Evolutionary conservation across 2,888 invertebrate genomes (phyloP).

Genomic region (Agrochola circellaris): DNA sequence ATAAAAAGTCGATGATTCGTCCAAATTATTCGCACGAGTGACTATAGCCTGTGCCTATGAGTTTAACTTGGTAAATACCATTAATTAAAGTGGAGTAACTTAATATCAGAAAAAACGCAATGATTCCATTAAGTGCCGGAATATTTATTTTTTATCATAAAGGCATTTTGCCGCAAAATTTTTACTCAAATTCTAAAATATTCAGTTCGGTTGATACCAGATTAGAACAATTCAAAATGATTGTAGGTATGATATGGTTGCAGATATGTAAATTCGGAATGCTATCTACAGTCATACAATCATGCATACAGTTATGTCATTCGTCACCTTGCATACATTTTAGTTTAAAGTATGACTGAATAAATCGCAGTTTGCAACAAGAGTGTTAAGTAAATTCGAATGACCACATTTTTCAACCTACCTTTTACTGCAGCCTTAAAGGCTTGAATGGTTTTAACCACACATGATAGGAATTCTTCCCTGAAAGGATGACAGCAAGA

Average conservation of each 20-base stretch:
- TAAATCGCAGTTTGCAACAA: not conserved
- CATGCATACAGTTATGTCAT: not conserved
- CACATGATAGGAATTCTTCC: constrained; percentile 31
- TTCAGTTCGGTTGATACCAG: not conserved
- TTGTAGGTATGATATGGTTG: not conserved
- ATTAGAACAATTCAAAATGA: not conserved
- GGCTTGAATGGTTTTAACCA: constrained; percentile 30
- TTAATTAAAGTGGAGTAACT: constrained; percentile 12
- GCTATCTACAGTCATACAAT: not conserved
- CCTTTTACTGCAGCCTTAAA: constrained; percentile 31
- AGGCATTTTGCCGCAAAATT: not conserved
- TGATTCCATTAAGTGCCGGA: not conserved
- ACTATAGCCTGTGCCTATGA: not conserved
- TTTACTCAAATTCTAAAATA: not conserved
- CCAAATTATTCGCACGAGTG: not conserved
- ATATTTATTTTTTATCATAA: constrained; percentile 1
- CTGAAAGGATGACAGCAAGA: not conserved
- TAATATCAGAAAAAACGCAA: constrained; percentile 1
- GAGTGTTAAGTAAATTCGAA: constrained; percentile 3
- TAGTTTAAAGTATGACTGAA: not conserved
- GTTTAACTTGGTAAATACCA: constrained; percentile 8
- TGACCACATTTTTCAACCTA: constrained; percentile 19
- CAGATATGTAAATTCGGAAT: not conserved
- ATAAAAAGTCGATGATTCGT: not conserved
- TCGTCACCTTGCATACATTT: not conserved